Evolutionary conservation across 1,140 invertebrate species (phyloP), one percentile per base, ranked within the genome.

Genomic region (Pogonomyrmex californicus): DNA sequence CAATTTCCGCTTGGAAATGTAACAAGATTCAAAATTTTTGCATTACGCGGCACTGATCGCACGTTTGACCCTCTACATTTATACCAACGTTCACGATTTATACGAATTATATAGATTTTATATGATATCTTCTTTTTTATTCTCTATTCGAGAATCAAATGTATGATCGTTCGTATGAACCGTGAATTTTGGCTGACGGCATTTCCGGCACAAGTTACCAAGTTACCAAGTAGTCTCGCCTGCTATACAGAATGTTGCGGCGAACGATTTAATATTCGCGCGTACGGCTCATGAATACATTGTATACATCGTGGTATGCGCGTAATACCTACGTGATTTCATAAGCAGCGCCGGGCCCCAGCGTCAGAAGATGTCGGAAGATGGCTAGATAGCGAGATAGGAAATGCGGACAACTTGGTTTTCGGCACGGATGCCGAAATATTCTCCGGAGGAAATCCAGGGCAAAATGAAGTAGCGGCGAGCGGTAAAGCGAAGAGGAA

Each of bases 51-150:
- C 95, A 93, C 97, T 97, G 81, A 96, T 95, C 5, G 89, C 97
- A 97, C 33, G 95, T 94, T 41, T 95, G 95, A 36, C 95, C 23
- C 23, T 94, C 47, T 9, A 91, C 97, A 97, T 0, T 94, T 95
- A 44, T 95, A 23, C 23, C 23, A 96, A 94, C 97, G 97, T 71
- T 95, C 96, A 56, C 66, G 36, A 47, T 47, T 78, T 33, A 47
- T n/a, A 49, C 58, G n/a, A 78, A 17, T 65, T 47, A 41, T 7
- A 4, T n/a, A 17, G 1, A 17, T 4, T 33, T 23, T 7, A 51
- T 14, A 0, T 23, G 23, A 23, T 23, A 23, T 23, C 23, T 23
- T 36, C 73, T 66, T 49, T 58, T 73, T 12, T 33, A 10, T 51
- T 23, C 4, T 60, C 3, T 7, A 36, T 38, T 77, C 33, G 17